Percentiles rank a stretch among this genome's conserved stretches.
phyloP scores from a whole-genome alignment of 2,797 vertebrate species.

The Alectoris magna region DNA sequence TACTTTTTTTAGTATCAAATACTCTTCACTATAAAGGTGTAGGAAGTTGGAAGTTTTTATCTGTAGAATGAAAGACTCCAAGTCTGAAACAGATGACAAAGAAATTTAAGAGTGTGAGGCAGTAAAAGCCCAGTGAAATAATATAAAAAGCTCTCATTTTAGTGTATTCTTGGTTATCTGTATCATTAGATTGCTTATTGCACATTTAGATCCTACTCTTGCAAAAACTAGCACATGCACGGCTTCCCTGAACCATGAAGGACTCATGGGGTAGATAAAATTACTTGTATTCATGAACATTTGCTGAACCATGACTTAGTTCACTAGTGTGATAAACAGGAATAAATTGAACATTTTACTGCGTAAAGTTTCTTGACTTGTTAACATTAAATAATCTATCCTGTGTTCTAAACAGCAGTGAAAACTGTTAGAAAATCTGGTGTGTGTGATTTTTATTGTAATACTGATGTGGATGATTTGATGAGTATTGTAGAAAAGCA shows the following conservation, averaged over 20 bases:
- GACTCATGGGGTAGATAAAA: neutral
- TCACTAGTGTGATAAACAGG: conserved; percentile 17
- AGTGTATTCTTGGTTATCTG: neutral
- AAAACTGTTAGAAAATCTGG: neutral
- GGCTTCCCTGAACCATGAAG: conserved; percentile 21
- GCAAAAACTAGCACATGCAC: neutral
- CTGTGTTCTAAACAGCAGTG: neutral
- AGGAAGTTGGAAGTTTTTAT: neutral
- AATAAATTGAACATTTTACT: conserved; percentile 32
- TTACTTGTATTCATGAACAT: conserved; percentile 7
- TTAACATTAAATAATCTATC: neutral
- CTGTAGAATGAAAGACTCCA: neutral
- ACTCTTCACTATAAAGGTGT: neutral
- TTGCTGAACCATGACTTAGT: neutral
- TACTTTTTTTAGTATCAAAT: neutral
- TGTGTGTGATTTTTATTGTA: neutral
- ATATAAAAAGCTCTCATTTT: neutral
- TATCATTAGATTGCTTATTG: neutral
- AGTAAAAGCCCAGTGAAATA: neutral
- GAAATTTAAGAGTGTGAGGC: neutral
- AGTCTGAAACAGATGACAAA: neutral
- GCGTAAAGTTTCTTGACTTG: neutral
- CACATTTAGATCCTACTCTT: neutral
- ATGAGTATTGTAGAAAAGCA: neutral
- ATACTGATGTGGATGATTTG: neutral